A percentile compares a stretch with the other conserved stretches of the same genome.
Conservation (phyloP, 2,888 invertebrate species). For the Xestia sexstrigata region DNA sequence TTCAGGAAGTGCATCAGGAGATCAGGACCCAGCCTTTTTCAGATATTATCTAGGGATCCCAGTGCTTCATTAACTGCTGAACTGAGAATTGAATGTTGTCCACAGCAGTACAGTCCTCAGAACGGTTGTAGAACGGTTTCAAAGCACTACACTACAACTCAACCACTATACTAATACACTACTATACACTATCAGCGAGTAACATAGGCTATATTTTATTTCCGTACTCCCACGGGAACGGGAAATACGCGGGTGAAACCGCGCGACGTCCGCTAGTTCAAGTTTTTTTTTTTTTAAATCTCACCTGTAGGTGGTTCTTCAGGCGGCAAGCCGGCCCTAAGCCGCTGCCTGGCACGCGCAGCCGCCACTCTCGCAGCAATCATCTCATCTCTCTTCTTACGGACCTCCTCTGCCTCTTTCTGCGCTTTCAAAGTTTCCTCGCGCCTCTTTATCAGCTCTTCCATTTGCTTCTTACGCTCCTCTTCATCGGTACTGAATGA, state of each 20-base stretch:
- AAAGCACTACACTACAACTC: background rate
- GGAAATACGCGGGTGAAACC: too few species aligned
- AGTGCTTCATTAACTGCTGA: background rate
- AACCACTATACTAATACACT: too few species aligned
- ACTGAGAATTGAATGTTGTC: background rate
- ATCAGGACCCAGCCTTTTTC: too few species aligned
- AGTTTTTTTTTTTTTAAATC: background rate
- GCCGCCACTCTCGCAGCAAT: constrained; percentile 93
- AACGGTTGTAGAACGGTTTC: background rate
- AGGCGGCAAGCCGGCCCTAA: constrained; percentile 93
- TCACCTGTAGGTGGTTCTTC: constrained; percentile 90
- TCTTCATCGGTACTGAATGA: constrained; percentile 96
- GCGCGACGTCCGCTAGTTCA: background rate
- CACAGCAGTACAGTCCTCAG: background rate
- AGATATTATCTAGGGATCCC: background rate
- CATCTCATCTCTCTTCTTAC: constrained; percentile 92
- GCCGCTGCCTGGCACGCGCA: constrained; percentile 93
- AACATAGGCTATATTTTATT: too few species aligned
- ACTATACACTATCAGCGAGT: too few species aligned
- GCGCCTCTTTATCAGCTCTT: constrained; percentile 93
- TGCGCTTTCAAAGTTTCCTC: constrained; percentile 93
- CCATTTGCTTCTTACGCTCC: constrained; percentile 95
- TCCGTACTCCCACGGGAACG: too few species aligned
- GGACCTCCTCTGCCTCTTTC: constrained; percentile 91
- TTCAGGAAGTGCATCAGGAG: too few species aligned